These are phyloP conservation scores for Oreochromis mossambicus DNA, from an alignment of 2,797 vertebrate genomes.

Conservation along the genomic window DNA sequence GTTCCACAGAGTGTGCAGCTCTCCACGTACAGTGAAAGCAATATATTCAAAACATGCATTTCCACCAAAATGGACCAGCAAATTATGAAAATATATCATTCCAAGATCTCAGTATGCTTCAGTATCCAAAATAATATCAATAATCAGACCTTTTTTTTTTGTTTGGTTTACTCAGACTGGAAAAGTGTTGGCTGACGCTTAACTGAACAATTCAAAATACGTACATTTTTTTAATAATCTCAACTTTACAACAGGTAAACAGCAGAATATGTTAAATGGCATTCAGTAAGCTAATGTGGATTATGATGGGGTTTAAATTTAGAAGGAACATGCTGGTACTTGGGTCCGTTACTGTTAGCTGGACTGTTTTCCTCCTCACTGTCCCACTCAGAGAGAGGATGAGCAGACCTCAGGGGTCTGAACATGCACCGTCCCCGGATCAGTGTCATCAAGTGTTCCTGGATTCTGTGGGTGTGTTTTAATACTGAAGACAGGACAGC, in stretches of 20 bases:
- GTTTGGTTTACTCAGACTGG: conserved; percentile 33
- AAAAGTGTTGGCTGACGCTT: conserved; percentile 33
- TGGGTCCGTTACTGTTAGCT: conserved; percentile 20
- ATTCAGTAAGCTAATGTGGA: conserved; percentile 53
- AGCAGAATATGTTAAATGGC: conserved; percentile 53
- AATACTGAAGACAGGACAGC: conserved; percentile 15
- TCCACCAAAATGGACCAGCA: conserved; percentile 64
- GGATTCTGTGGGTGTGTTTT: neutral
- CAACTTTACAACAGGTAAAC: conserved; percentile 60
- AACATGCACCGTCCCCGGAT: conserved; percentile 42
- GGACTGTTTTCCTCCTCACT: neutral
- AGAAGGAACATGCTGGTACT: conserved; percentile 69
- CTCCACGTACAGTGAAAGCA: conserved; percentile 33
- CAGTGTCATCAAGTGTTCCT: conserved; percentile 22
- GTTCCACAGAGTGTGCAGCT: conserved; percentile 40
- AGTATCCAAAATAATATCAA: conserved; percentile 45
- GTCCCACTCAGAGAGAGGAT: conserved; percentile 15
- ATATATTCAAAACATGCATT: conserved; percentile 68
- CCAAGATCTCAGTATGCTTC: conserved; percentile 45
- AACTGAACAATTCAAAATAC: conserved; percentile 48
- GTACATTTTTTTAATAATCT: conserved; percentile 25
- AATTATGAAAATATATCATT: conserved; percentile 75
- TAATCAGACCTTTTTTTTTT: conserved; percentile 8
- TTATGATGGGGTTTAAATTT: conserved; percentile 48
- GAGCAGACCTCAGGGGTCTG: conserved; percentile 24